phyloP scores from a whole-genome alignment of 1,140 invertebrate species.

The Tetranychus urticae region DNA sequence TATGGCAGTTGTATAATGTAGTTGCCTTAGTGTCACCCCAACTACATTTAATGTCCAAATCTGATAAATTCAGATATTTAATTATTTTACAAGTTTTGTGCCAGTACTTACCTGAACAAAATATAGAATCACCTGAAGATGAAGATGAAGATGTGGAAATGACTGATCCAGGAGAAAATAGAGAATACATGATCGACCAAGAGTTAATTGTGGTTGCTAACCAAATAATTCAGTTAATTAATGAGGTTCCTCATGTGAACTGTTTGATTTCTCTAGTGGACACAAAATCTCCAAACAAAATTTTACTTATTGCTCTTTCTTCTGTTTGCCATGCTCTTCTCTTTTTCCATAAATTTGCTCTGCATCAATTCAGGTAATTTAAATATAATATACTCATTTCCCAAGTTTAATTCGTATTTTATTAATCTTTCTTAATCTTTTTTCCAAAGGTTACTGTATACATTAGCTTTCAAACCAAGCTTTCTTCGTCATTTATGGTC shows the following conservation, averaged over 20 bases:
- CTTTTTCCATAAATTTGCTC: slow-evolving; percentile 40
- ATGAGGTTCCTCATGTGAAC: slow-evolving; percentile 23
- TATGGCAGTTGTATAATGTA: slow-evolving; percentile 4
- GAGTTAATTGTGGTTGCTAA: not conserved
- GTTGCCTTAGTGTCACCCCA: slow-evolving; percentile 2
- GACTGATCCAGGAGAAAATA: not conserved
- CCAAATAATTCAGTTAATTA: not conserved
- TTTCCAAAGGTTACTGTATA: slow-evolving; percentile 43
- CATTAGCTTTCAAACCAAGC: slow-evolving; percentile 52
- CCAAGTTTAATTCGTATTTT: not conserved
- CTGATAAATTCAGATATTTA: slow-evolving; percentile 3
- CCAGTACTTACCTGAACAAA: slow-evolving; percentile 22
- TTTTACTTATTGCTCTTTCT: slow-evolving; percentile 31
- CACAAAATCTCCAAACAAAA: slow-evolving; percentile 6
- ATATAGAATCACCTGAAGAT: slow-evolving; percentile 15
- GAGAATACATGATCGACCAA: not conserved
- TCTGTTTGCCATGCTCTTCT: slow-evolving; percentile 51
- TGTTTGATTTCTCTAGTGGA: not conserved
- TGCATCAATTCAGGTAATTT: slow-evolving; percentile 41
- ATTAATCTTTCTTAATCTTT: not conserved
- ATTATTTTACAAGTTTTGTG: slow-evolving; percentile 1
- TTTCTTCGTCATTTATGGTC: slow-evolving; percentile 60
- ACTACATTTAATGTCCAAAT: not conserved
- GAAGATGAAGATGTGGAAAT: slow-evolving; percentile 17
- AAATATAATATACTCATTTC: not conserved